Evolutionary conservation across 2,888 invertebrate species (phyloP), one percentile per base, ranked within the genome.

Genomic region (Gymnosoma rotundatum): DNA sequence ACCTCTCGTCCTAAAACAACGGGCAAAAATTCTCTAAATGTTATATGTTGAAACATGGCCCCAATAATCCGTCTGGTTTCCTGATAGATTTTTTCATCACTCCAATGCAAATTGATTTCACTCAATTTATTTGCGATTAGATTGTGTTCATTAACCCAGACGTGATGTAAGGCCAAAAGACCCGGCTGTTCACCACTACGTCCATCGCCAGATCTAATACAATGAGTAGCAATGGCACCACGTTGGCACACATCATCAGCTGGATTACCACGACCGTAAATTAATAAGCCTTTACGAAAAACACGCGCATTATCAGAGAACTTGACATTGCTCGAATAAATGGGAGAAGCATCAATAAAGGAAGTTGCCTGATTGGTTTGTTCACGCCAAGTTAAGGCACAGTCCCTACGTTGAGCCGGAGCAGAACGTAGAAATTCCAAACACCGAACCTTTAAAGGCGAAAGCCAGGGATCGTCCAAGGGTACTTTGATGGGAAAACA

Each of bases 281-380:
- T 93, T 4, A 94, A 91, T 91, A 94, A 92, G 0, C 97, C 97
- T 89, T 95, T 95, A 70, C 95, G 94, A 88, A 96, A 96, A 2
- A 95, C 93, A 70, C 97, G 93, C n/a, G 97, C 93, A 83, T 94
- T 94, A 88, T 96, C 95, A 0, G 96, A 94, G 70, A 95, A 95
- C 64, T 94, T 93, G 4, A 95, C 94, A 16, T 95, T 95, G 89
- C 96, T 96, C 54, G 96, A 96, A 89, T 97, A 97, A 7, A 97
- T 94, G 36, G 95, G 95, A 0, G 97, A 97, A 0, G 95, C 97
- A 87, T 97, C 97, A 9, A 97, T 93, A 89, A 94, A 97, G 0
- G 96, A 95, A 0, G 97, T 97, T 5, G 96, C 95, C 86, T 97
- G 97, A 91, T 97, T 96, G 79, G 97, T 94, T 91, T 97, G 97